phyloP scores from a whole-genome alignment of 2,797 vertebrate genomes.

The Spea hammondii region DNA sequence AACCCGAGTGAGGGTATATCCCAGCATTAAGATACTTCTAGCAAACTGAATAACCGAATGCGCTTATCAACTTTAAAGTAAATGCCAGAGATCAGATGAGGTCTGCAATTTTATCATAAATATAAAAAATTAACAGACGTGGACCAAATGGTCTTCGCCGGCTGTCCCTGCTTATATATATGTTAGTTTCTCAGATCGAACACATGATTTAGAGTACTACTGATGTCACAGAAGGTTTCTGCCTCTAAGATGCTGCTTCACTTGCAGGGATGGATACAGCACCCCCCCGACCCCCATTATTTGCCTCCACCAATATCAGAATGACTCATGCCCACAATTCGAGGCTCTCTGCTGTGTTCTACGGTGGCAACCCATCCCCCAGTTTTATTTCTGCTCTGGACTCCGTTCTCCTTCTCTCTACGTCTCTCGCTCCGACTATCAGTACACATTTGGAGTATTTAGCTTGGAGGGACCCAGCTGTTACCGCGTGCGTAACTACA shows the following conservation, averaged over 20 bases:
- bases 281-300: conserved; percentile 5
- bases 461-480: conserved; percentile 70
- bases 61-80: background rate
- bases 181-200: conserved; percentile 2
- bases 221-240: background rate
- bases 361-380: background rate
- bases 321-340: conserved; percentile 4
- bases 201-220: background rate
- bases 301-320: background rate
- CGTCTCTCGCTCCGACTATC: background rate
- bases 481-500: conserved; percentile 59
- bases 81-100: conserved; percentile 37
- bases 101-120: conserved; percentile 11
- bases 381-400: background rate
- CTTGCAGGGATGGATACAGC: no score
- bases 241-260: background rate
- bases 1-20: no score
- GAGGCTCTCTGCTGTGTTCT: no score
- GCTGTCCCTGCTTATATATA: conserved; percentile 21
- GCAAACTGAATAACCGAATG: conserved; percentile 1
- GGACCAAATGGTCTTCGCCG: conserved; percentile 11
- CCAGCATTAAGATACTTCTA: background rate
- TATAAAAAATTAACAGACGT: conserved; percentile 28
- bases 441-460: conserved; percentile 48
- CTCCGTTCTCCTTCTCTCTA: background rate